Base-by-base conservation (phyloP, 2,888 invertebrate species). In the Lochmaea capreae region DNA sequence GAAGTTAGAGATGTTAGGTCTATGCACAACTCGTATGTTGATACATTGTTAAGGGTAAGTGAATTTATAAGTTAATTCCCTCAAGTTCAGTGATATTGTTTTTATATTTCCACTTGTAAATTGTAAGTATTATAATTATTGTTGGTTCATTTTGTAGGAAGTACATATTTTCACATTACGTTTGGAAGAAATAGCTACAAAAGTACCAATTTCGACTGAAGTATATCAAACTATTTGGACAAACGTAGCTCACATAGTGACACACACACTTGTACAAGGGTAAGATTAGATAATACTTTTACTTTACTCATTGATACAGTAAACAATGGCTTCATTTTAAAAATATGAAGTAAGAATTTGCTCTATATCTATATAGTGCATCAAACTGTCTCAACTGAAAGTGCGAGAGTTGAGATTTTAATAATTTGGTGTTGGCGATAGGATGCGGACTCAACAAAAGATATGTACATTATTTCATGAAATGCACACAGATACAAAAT, bases 1-100 rank as follows among this genome's bases (percentile, higher is more conserved):
- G 92, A 97, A 87, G 92, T 99, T 74, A 96, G 96, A 89, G 97
- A 96, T 82, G 96, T 99, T 0, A 96, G 96, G 88, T 96, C 95
- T 0, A 95, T 98, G 82, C 98, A 99, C 85, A 98, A 96, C 84
- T 88, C 90, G 2, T 99, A 99, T 85, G 93, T 96, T 12, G 95
- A 96, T 81, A 90, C 92, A 84, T 89, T 96, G 65, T 89, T 94
- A 52, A 87, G 89, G 85, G 93, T 92, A 86, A 85, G 62, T 61
- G n/a, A n/a, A n/a, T 43, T 11, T 43, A 42, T 87, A 26, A 22
- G 84, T 54, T 49, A 18, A 39, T 9, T 39, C 33, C 33, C 8
- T 39, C 33, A 39, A 39, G 33, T 8, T 9, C 33, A 39, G 33
- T 39, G 33, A 9, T 39, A 39, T 39, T 0, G 33, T 8, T 46